phyloP scores from a whole-genome alignment of 2,888 invertebrate species.

The Prionchulus punctatus region DNA sequence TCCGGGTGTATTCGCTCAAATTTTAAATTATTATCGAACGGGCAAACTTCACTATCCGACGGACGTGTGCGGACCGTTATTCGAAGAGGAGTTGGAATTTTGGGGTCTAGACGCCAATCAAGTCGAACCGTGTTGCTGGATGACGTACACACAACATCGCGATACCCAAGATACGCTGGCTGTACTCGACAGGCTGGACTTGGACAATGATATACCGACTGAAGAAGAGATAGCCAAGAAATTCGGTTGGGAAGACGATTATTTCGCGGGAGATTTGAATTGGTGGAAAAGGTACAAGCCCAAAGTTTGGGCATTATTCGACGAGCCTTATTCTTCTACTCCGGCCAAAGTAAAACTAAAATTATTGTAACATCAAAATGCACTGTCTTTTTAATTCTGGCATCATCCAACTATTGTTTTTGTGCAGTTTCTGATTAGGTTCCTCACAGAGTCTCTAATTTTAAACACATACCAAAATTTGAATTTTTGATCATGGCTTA shows the following conservation, averaged over 20 bases:
- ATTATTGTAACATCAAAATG: background rate
- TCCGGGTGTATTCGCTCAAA: conserved; percentile 68
- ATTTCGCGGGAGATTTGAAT: conserved; percentile 54
- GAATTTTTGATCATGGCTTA: no score
- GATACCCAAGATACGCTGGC: conserved; percentile 66
- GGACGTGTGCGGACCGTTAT: conserved; percentile 93
- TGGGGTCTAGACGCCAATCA: conserved; percentile 99
- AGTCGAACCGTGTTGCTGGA: conserved; percentile 31
- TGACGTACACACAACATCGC: conserved; percentile 46
- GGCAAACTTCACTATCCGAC: conserved; percentile 95
- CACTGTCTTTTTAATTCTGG: background rate
- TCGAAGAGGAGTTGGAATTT: conserved; percentile 96
- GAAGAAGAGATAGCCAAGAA: conserved; percentile 93
- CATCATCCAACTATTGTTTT: background rate
- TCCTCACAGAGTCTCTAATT: no score
- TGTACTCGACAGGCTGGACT: conserved; percentile 81
- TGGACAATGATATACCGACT: conserved; percentile 79
- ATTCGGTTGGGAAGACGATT: conserved; percentile 92
- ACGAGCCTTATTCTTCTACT: conserved; percentile 95
- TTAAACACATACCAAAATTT: no score
- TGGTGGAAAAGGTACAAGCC: conserved; percentile 88
- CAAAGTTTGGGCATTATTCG: conserved; percentile 95
- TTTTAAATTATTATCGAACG: conserved; percentile 62
- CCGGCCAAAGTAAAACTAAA: conserved; percentile 80
- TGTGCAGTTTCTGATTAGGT: no score